Evolutionary conservation across 2,888 invertebrate genomes (phyloP).

Genomic region (Nebria salina): DNA sequence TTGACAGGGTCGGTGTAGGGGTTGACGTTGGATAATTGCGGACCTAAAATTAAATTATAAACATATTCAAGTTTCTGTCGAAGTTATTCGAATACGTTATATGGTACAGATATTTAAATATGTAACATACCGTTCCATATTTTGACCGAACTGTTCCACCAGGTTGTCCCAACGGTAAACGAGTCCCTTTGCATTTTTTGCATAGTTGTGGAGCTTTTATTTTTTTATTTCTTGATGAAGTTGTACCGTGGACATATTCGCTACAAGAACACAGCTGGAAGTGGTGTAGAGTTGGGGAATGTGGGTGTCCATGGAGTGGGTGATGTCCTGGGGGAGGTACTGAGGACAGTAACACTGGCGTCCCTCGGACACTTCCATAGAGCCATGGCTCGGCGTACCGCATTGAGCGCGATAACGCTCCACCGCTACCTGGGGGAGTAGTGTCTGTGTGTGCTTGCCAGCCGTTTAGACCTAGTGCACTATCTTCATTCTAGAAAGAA

Average conservation of each 20-base stretch:
- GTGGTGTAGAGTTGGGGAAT: slow-evolving; percentile 73
- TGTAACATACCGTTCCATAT: slow-evolving; percentile 72
- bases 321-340: slow-evolving; percentile 61
- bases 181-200: slow-evolving; percentile 85
- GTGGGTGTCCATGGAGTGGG: slow-evolving; percentile 58
- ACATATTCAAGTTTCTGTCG: background rate
- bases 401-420: slow-evolving; percentile 84
- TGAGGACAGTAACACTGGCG: slow-evolving; percentile 57
- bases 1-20: slow-evolving; percentile 53
- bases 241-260: slow-evolving; percentile 78
- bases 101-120: background rate
- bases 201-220: slow-evolving; percentile 80
- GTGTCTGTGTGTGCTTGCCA: slow-evolving; percentile 52
- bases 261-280: slow-evolving; percentile 77
- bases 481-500: slow-evolving; percentile 54
- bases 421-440: slow-evolving; percentile 70
- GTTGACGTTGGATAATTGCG: slow-evolving; percentile 59
- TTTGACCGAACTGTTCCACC: slow-evolving; percentile 56
- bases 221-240: slow-evolving; percentile 74
- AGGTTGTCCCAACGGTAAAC: slow-evolving; percentile 75
- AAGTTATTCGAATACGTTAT: background rate
- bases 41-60: slow-evolving; percentile 24
- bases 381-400: slow-evolving; percentile 87
- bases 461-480: slow-evolving; percentile 47
- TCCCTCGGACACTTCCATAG: slow-evolving; percentile 77